Conservation (phyloP, 2,888 invertebrate genomes). For the Lithophane semibrunnea region DNA sequence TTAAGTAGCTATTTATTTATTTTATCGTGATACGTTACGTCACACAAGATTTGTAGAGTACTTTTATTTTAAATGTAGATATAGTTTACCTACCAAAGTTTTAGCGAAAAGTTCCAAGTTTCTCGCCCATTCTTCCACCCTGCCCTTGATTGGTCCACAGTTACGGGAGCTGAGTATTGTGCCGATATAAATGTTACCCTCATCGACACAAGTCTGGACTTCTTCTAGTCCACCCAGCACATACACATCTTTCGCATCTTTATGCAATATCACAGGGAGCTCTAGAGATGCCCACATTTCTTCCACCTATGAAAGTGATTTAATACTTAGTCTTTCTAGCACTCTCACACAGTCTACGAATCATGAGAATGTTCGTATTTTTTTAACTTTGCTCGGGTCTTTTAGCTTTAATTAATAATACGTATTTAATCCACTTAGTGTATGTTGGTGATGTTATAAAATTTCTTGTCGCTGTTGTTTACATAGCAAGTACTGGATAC, state of each 20-base stretch:
- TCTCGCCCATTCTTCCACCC: conserved; percentile 95
- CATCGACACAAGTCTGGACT: conserved; percentile 95
- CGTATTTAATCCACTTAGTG: too few relatives aligned
- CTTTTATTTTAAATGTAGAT: too few relatives aligned
- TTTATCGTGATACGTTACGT: too few relatives aligned
- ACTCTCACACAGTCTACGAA: background rate
- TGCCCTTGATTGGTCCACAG: conserved; percentile 95
- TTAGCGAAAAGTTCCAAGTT: conserved; percentile 94
- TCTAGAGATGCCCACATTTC: conserved; percentile 95
- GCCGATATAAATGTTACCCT: conserved; percentile 95
- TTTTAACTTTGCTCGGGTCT: too few relatives aligned
- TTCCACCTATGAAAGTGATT: conserved; percentile 91
- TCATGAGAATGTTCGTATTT: background rate
- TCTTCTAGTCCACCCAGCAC: conserved; percentile 96
- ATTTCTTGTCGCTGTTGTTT: too few relatives aligned
- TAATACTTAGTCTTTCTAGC: background rate
- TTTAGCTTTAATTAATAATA: too few relatives aligned
- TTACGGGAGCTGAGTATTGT: conserved; percentile 96
- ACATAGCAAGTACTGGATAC: too few relatives aligned
- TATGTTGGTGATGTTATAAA: too few relatives aligned
- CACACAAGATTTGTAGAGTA: too few relatives aligned
- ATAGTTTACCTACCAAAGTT: conserved; percentile 91
- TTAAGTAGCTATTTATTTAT: too few relatives aligned
- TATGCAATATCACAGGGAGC: conserved; percentile 94
- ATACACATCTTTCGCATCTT: conserved; percentile 95